Percentiles rank a stretch among this genome's conserved stretches.
Conservation (phyloP, 1,140 invertebrate genomes). For the Drosophila eugracilis region DNA sequence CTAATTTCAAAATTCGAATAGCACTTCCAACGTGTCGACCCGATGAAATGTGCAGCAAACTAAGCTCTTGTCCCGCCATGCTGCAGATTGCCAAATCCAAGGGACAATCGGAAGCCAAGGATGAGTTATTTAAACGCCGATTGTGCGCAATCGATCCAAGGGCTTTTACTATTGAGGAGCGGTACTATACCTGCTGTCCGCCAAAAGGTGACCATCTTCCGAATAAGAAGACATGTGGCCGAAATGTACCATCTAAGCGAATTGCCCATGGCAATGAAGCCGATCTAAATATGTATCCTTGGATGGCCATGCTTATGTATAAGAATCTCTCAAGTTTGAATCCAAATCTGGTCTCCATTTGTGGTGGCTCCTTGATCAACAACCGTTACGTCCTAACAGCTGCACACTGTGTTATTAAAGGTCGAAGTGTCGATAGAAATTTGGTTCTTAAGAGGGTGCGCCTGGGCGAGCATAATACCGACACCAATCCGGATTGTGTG, state of each 20-base stretch:
- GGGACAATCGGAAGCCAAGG: no score
- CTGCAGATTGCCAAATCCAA: no score
- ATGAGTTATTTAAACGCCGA: neutral
- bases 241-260: neutral
- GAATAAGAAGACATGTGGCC: neutral
- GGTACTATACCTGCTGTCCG: neutral
- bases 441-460: constrained; percentile 74
- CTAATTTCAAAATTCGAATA: no score
- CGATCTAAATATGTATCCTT: neutral
- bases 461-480: constrained; percentile 73
- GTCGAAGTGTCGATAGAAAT: constrained; percentile 63
- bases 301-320: neutral
- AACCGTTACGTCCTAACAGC: constrained; percentile 86
- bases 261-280: neutral
- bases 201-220: neutral
- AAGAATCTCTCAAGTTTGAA: neutral
- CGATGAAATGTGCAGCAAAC: neutral
- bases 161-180: rapidly evolving
- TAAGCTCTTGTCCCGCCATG: no score
- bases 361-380: constrained; percentile 85
- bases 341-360: neutral
- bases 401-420: constrained; percentile 85
- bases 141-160: neutral
- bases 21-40: neutral
- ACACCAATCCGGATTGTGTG: constrained; percentile 53